These are phyloP conservation scores for Parascotia fuliginaria DNA, from an alignment of 2,888 invertebrate genomes.

Conservation along the genomic window DNA sequence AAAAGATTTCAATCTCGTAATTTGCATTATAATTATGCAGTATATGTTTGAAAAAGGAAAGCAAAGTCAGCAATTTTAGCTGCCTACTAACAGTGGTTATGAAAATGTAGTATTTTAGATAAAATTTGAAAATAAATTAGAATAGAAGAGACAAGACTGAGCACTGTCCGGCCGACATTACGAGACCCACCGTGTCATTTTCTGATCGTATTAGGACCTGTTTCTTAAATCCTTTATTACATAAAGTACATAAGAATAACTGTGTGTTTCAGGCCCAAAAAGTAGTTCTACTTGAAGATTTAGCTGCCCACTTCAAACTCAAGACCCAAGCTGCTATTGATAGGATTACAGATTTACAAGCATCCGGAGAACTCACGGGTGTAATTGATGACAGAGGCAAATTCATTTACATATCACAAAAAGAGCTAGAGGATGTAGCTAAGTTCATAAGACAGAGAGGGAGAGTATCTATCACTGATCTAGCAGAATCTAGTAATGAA, in stretches of 20 bases:
- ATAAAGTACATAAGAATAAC: background rate
- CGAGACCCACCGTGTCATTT: too few species aligned
- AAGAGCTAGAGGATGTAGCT: slow-evolving; percentile 96
- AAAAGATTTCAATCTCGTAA: too few species aligned
- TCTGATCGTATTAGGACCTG: background rate
- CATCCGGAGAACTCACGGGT: slow-evolving; percentile 94
- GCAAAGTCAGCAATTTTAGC: too few species aligned
- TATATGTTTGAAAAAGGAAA: too few species aligned
- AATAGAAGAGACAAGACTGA: too few species aligned
- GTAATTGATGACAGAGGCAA: slow-evolving; percentile 99
- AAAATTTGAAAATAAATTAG: too few species aligned
- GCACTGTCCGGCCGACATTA: too few species aligned
- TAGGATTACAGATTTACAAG: slow-evolving; percentile 93
- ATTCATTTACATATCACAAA: slow-evolving; percentile 97
- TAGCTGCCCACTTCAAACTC: slow-evolving; percentile 95
- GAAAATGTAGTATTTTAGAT: too few species aligned
- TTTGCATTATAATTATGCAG: too few species aligned
- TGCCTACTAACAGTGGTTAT: too few species aligned
- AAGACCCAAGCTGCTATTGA: slow-evolving; percentile 96
- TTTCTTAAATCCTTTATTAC: background rate
- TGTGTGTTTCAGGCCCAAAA: slow-evolving; percentile 89
- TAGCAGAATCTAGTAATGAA: slow-evolving; percentile 97
- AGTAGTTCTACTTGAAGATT: slow-evolving; percentile 96
- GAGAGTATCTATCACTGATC: slow-evolving; percentile 95
- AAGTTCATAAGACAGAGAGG: slow-evolving; percentile 98